phyloP scores from a whole-genome alignment of 2,113 vertebrate genomes.

The Anoplopoma fimbria region DNA sequence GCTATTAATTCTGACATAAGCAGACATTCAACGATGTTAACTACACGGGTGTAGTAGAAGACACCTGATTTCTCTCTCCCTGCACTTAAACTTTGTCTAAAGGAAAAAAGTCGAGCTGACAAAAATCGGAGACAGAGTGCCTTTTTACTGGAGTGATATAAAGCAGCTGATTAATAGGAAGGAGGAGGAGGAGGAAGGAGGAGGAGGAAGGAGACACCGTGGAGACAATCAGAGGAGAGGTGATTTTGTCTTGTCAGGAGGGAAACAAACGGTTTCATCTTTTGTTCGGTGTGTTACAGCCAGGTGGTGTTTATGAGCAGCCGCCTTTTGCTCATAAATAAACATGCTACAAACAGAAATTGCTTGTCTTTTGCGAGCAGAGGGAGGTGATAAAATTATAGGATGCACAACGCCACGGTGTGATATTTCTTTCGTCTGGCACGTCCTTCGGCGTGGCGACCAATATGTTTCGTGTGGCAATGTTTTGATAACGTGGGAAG shows the following conservation, averaged over 20 bases:
- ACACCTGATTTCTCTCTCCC: slow-evolving; percentile 12
- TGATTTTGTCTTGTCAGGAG: neutral
- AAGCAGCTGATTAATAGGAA: slow-evolving; percentile 40
- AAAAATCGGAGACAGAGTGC: neutral
- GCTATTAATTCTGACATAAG: slow-evolving; percentile 34
- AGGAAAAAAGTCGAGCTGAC: slow-evolving; percentile 28
- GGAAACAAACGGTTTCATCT: slow-evolving; percentile 12
- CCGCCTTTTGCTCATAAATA: slow-evolving; percentile 36
- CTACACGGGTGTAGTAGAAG: slow-evolving; percentile 17
- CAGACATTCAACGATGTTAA: slow-evolving; percentile 16
- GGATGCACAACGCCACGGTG: neutral
- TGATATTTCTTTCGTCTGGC: neutral
- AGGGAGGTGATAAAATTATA: slow-evolving; percentile 6
- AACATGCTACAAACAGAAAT: slow-evolving; percentile 17
- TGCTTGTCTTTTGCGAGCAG: slow-evolving; percentile 9
- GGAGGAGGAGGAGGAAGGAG: too few species aligned
- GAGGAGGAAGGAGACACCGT: neutral
- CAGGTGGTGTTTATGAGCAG: slow-evolving; percentile 41
- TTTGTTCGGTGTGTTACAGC: slow-evolving; percentile 19
- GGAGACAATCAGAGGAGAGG: neutral
- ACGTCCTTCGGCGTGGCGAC: neutral
- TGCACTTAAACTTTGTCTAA: slow-evolving; percentile 15
- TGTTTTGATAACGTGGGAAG: neutral
- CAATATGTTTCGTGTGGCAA: neutral
- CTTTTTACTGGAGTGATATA: slow-evolving; percentile 36